Percentiles rank a stretch among this genome's conserved stretches.
phyloP scores from a whole-genome alignment of 2,113 vertebrate genomes.

The Smithornis capensis region DNA sequence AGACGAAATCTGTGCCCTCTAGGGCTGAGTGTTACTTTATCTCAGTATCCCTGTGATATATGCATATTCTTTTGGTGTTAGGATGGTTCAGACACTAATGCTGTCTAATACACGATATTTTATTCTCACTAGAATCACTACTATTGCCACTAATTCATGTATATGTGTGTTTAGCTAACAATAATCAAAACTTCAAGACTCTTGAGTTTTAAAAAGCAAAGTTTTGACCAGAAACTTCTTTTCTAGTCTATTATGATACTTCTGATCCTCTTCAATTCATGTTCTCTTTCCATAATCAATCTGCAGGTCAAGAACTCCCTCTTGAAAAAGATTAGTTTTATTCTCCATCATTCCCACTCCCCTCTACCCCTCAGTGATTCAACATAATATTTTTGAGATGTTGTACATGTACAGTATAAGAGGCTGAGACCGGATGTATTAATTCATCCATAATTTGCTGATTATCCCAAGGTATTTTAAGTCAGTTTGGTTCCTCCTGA shows the following conservation, averaged over 20 bases:
- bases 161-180: not conserved
- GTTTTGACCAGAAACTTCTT: not conserved
- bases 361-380: accelerated
- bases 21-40: slow-evolving; percentile 80
- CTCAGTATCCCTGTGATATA: slow-evolving; percentile 81
- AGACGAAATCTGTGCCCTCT: slow-evolving; percentile 89
- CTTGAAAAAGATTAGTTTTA: not conserved
- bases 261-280: not conserved
- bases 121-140: not conserved
- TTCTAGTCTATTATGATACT: not conserved
- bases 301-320: not conserved
- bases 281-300: not conserved
- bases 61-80: slow-evolving; percentile 79
- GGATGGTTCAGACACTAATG: slow-evolving; percentile 67
- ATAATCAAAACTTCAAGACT: not conserved
- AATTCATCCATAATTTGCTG: not conserved
- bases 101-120: not conserved
- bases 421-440: not conserved
- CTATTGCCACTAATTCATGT: not conserved
- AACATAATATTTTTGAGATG: not conserved
- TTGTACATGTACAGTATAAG: not conserved
- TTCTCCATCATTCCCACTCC: not conserved
- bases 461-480: not conserved
- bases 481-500: not conserved
- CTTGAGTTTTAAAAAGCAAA: not conserved